Evolutionary conservation across 2,113 vertebrate genomes (phyloP), one percentile per base, ranked within the genome.

Genomic region (Centropristis striata): DNA sequence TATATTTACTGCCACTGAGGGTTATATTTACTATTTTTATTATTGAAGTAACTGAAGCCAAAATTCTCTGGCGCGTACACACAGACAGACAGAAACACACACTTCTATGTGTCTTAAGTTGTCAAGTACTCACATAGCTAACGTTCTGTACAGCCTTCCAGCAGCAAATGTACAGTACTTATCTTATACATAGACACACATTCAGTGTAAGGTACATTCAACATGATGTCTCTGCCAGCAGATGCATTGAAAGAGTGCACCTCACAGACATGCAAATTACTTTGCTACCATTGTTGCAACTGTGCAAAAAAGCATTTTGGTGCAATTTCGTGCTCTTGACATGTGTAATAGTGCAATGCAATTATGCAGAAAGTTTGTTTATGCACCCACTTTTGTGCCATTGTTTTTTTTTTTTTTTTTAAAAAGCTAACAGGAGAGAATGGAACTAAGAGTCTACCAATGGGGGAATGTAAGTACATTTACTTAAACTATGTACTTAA

Each of bases 1-100:
- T 71, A 68, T 60, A 57, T 37, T 51, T 23, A 36, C 15, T 50
- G 4, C 42, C 27, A 37, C 10, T 60, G 2, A 4, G 20, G 20
- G 69, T 46, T 70, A 47, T 69, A 49, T 53, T 64, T 63, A 58
- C 36, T 51, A 5, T 37, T 80, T 82, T 50, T 74, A 69, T 67
- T 70, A 23, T 1, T 70, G 21, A 50, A 41, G 32, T 37, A 58
- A 60, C 42, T 41, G 46, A 37, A 21, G 64, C 69, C 68, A 77
- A 55, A 42, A 51, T 73, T 41, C 28, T 54, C 27, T 58, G 69
- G 69, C 39, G 13, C 12, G 32, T 6, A 6, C 32, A 32, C 32
- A 32, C 32, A 32, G 4, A 53, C 44, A 27, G 18, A 23, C 37
- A 61, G n/a, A n/a, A n/a, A n/a, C n/a, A n/a, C 12, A 4, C 5